phyloP scores from a whole-genome alignment of 1,140 invertebrate genomes.

The Paracyclopina nana region DNA sequence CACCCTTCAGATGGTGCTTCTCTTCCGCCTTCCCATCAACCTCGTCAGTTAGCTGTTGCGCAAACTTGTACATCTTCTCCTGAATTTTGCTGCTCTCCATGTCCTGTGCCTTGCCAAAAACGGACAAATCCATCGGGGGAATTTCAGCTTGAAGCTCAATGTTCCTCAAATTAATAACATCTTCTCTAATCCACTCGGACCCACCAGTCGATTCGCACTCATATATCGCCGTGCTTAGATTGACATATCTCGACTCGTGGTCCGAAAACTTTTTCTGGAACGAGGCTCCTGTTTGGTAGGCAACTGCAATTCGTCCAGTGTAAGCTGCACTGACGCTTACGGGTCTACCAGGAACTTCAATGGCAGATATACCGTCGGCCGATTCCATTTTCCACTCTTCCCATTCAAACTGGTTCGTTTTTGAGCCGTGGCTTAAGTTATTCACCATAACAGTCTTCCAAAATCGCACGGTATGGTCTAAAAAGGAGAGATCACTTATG shows the following conservation, averaged over 20 bases:
- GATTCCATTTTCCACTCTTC: constrained; percentile 74
- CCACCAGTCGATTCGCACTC: constrained; percentile 93
- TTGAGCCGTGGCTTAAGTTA: constrained; percentile 29
- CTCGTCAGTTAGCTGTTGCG: constrained; percentile 25
- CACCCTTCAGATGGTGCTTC: not conserved
- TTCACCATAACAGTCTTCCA: constrained; percentile 55
- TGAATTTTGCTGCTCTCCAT: constrained; percentile 30
- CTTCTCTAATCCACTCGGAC: constrained; percentile 96
- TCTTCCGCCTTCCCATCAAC: constrained; percentile 41
- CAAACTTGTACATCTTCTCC: constrained; percentile 46
- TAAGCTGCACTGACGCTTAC: constrained; percentile 90
- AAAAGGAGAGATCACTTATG: no score
- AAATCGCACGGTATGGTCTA: constrained; percentile 35
- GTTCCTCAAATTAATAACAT: constrained; percentile 75
- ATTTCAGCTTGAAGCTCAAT: constrained; percentile 56
- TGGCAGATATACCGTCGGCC: constrained; percentile 55
- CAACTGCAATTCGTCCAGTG: constrained; percentile 84
- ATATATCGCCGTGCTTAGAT: constrained; percentile 85
- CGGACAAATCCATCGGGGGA: constrained; percentile 52
- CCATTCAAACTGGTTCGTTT: constrained; percentile 43
- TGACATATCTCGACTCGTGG: constrained; percentile 59
- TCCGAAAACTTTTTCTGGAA: constrained; percentile 33
- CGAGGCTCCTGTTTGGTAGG: constrained; percentile 48
- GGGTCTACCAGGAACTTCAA: constrained; percentile 51
- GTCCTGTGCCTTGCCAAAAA: constrained; percentile 7